Percentiles rank a stretch among this genome's conserved stretches.
These are phyloP conservation scores for Rhabdornis inornatus DNA, from an alignment of 2,113 vertebrate species.

Conservation along the genomic window DNA sequence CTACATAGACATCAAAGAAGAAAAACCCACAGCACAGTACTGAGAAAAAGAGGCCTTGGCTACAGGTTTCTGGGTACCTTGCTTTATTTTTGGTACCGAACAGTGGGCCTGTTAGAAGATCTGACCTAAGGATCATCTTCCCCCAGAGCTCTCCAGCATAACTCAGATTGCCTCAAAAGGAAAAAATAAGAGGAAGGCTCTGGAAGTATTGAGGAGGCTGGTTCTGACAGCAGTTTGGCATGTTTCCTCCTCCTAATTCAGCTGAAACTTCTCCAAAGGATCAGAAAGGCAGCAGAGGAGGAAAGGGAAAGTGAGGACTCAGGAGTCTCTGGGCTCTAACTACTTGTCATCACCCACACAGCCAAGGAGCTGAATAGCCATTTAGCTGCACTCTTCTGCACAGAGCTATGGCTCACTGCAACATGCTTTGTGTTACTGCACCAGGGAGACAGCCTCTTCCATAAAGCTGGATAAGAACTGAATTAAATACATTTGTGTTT, in stretches of 20 bases:
- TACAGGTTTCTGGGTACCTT: background rate
- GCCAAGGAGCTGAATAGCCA: conserved; percentile 19
- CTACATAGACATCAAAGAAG: background rate
- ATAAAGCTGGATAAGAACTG: conserved; percentile 15
- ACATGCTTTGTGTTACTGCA: conserved; percentile 24
- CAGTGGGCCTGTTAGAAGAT: background rate
- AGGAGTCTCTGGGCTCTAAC: conserved; percentile 8
- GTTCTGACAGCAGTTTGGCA: conserved; percentile 21
- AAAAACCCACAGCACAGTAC: background rate
- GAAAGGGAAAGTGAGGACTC: conserved; percentile 11
- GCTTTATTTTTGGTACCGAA: background rate
- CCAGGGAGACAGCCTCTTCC: conserved; percentile 5
- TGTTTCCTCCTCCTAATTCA: background rate
- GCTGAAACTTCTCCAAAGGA: conserved; percentile 12
- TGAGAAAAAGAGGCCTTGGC: background rate
- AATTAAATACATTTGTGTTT: conserved; percentile 62
- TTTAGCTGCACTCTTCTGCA: conserved; percentile 10
- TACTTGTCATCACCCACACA: conserved; percentile 42
- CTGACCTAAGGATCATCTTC: background rate
- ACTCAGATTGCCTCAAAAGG: background rate
- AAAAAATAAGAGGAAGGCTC: background rate
- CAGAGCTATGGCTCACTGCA: background rate
- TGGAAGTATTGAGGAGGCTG: background rate
- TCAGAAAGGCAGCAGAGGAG: conserved; percentile 12
- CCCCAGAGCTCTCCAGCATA: background rate